Conservation (phyloP, 1,140 invertebrate species). For the Microplitis demolitor region DNA sequence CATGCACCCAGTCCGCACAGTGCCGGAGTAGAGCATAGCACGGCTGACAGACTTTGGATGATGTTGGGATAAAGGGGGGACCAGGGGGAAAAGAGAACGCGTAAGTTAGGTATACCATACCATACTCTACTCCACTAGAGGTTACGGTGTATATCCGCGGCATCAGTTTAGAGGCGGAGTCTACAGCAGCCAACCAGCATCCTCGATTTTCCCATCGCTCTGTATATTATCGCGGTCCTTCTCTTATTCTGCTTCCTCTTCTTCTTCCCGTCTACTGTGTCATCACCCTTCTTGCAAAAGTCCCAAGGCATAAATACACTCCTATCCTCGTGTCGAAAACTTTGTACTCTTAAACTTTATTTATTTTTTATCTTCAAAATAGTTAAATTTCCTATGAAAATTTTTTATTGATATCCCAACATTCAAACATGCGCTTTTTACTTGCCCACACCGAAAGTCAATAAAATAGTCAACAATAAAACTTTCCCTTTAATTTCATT, state of each 20-base stretch:
- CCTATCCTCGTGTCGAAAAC: not conserved
- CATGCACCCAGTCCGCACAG: not conserved
- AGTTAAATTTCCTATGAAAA: not conserved
- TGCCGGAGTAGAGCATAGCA: not conserved
- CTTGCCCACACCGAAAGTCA: too few relatives aligned
- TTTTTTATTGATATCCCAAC: not conserved
- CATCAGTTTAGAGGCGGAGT: conserved; percentile 38
- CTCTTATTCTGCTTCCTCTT: conserved; percentile 20
- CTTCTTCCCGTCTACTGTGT: conserved; percentile 14
- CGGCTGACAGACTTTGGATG: not conserved
- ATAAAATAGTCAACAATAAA: too few relatives aligned
- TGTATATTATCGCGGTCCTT: conserved; percentile 20
- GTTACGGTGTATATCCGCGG: conserved; percentile 21
- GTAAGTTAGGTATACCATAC: conserved; percentile 19
- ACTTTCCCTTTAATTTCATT: too few relatives aligned
- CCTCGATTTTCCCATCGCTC: conserved; percentile 29
- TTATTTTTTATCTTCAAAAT: not conserved
- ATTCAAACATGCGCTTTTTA: too few relatives aligned
- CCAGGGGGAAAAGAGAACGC: conserved; percentile 4
- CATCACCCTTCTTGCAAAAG: conserved; percentile 15
- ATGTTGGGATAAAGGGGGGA: not conserved
- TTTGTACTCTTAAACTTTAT: not conserved
- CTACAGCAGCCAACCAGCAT: conserved; percentile 38
- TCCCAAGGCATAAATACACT: conserved; percentile 16
- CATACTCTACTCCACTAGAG: conserved; percentile 11